These are phyloP conservation scores for Blastobasis adustella DNA, from an alignment of 2,888 invertebrate genomes.

Conservation along the genomic window DNA sequence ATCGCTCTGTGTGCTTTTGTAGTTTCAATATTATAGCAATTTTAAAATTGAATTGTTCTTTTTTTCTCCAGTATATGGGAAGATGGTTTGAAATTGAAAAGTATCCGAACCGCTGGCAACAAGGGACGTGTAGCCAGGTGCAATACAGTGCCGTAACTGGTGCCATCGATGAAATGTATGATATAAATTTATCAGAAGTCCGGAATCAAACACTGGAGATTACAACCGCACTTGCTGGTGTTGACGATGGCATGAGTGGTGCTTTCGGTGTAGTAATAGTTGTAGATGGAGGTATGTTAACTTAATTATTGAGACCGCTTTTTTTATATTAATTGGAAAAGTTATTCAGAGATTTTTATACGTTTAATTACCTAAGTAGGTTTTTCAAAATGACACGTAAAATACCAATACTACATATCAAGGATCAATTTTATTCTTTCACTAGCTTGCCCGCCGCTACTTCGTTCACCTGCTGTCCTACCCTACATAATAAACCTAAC, in stretches of 20 bases:
- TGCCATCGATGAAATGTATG: conserved; percentile 19
- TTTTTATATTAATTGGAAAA: too few relatives aligned
- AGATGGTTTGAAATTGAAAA: conserved; percentile 79
- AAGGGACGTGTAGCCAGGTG: conserved; percentile 76
- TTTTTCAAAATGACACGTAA: too few relatives aligned
- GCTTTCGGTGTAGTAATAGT: conserved; percentile 66
- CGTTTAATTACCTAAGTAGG: too few relatives aligned
- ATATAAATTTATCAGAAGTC: conserved; percentile 21
- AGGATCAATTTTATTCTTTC: too few relatives aligned
- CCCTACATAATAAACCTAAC: too few relatives aligned
- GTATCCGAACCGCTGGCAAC: conserved; percentile 76
- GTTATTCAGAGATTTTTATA: too few relatives aligned
- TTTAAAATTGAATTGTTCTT: background rate
- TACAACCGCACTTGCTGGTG: conserved; percentile 64
- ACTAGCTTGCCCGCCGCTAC: too few relatives aligned
- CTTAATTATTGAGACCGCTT: background rate
- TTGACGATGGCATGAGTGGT: conserved; percentile 64
- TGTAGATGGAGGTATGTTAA: conserved; percentile 57
- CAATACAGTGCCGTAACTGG: conserved; percentile 49
- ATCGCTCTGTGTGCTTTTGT: too few relatives aligned
- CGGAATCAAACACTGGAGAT: conserved; percentile 52
- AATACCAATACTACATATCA: too few relatives aligned
- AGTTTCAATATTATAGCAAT: too few relatives aligned
- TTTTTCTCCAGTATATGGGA: conserved; percentile 37
- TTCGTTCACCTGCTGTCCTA: too few relatives aligned